Evolutionary conservation across 1,140 invertebrate genomes (phyloP).

Genomic region (Heliconius himera): DNA sequence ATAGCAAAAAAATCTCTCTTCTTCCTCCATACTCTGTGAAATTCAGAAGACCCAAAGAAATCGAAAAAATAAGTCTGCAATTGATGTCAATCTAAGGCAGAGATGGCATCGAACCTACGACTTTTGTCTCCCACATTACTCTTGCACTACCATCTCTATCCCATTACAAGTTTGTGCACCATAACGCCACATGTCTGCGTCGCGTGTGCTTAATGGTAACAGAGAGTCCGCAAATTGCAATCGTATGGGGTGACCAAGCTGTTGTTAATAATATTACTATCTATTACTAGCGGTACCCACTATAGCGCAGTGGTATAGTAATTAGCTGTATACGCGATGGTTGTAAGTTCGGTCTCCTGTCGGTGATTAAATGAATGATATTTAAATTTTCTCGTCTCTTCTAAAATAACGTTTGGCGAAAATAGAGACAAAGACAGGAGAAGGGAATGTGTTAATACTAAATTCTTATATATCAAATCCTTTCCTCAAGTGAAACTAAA

Average conservation of each 20-base stretch:
- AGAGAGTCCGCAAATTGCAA: conserved; percentile 45
- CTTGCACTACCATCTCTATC: neutral
- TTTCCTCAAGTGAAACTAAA: no score
- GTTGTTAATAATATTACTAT: neutral
- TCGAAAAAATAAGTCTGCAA: no score
- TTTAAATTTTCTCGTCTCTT: no score
- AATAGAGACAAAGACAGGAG: no score
- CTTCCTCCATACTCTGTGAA: no score
- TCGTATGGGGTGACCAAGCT: conserved; percentile 29
- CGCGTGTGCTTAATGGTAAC: conserved; percentile 47
- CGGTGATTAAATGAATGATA: no score
- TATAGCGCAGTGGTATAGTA: neutral
- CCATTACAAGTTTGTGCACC: neutral
- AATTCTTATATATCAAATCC: neutral
- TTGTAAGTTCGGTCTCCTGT: neutral
- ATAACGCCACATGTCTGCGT: conserved; percentile 26
- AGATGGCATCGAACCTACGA: neutral
- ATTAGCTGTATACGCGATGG: neutral
- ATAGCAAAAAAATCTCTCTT: no score
- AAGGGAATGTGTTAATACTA: neutral
- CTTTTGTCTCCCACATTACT: neutral
- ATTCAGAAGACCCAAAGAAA: no score
- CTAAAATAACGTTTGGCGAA: no score
- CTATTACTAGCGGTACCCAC: neutral
- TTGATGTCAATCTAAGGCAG: neutral